Percentiles rank a stretch among this genome's conserved stretches.
Conservation (phyloP, 2,888 invertebrate genomes). For the Ochropacha duplaris region DNA sequence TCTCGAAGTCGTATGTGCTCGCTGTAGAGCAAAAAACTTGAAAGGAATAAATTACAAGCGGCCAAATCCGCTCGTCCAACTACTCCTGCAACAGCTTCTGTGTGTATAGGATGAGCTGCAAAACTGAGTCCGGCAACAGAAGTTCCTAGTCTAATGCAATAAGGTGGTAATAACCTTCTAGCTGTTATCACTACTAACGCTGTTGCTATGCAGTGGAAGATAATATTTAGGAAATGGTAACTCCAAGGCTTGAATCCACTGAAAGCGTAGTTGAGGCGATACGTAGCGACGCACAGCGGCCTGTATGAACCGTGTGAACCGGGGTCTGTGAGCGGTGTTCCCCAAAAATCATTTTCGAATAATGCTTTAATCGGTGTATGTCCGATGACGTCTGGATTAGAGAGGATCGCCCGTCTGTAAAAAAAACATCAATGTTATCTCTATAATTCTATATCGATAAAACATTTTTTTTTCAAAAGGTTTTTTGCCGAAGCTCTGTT, state of each 20-base stretch:
- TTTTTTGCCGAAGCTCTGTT: neutral
- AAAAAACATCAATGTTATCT: slow-evolving; percentile 52
- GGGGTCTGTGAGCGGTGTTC: slow-evolving; percentile 94
- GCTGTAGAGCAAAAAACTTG: slow-evolving; percentile 93
- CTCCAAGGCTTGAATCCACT: slow-evolving; percentile 91
- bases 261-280: slow-evolving; percentile 91
- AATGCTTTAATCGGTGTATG: slow-evolving; percentile 91
- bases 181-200: slow-evolving; percentile 91
- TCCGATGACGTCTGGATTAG: slow-evolving; percentile 95
- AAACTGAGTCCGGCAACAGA: slow-evolving; percentile 93
- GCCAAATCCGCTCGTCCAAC: slow-evolving; percentile 98
- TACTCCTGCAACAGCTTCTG: slow-evolving; percentile 97
- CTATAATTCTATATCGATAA: slow-evolving; percentile 13
- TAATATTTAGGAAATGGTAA: slow-evolving; percentile 93
- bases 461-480: slow-evolving; percentile 4
- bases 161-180: slow-evolving; percentile 85
- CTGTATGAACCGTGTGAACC: slow-evolving; percentile 99
- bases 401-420: slow-evolving; percentile 95
- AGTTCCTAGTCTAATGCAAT: slow-evolving; percentile 85
- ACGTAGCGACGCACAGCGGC: slow-evolving; percentile 94
- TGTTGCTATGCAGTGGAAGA: slow-evolving; percentile 93
- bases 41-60: slow-evolving; percentile 94
- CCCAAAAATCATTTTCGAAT: slow-evolving; percentile 98
- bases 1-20: slow-evolving; percentile 88
- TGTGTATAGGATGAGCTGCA: slow-evolving; percentile 97